A percentile compares a stretch with the other conserved stretches of the same genome.
phyloP scores from a whole-genome alignment of 2,797 vertebrate species.

The Muscicapa comitata region DNA sequence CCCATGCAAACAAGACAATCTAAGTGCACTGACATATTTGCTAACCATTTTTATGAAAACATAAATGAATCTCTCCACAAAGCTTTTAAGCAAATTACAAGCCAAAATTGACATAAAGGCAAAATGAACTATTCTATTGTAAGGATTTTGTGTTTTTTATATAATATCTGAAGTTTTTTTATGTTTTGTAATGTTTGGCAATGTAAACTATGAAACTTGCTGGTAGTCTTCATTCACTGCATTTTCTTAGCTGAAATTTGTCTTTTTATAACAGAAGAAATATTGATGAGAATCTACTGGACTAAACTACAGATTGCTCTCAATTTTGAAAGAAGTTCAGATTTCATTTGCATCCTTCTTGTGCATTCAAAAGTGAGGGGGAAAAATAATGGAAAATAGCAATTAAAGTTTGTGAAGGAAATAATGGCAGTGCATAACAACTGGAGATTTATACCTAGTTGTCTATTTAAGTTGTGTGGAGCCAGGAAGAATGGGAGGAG shows the following conservation, averaged over 20 bases:
- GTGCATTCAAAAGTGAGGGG: not conserved
- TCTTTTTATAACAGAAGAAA: not conserved
- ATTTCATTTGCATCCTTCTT: not conserved
- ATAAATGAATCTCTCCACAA: not conserved
- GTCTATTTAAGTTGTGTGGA: not conserved
- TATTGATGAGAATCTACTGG: not conserved
- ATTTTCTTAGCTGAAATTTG: not conserved
- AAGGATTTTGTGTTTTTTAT: not conserved
- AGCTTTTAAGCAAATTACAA: conserved; percentile 25
- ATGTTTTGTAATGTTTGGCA: not conserved
- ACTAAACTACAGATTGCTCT: not conserved
- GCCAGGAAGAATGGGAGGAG: not conserved
- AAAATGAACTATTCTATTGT: not conserved
- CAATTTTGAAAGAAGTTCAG: not conserved
- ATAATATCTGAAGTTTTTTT: not conserved
- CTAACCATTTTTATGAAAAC: not conserved
- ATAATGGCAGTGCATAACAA: not conserved
- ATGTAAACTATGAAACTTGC: not conserved
- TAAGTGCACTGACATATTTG: not conserved
- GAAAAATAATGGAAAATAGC: not conserved
- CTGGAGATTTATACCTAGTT: not conserved
- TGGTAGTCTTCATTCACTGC: not conserved
- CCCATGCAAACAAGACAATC: not conserved
- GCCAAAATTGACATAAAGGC: not conserved
- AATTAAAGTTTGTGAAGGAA: not conserved